Evolutionary conservation across 2,113 vertebrate species (phyloP).

Genomic region (Phylloscopus trochiloides): DNA sequence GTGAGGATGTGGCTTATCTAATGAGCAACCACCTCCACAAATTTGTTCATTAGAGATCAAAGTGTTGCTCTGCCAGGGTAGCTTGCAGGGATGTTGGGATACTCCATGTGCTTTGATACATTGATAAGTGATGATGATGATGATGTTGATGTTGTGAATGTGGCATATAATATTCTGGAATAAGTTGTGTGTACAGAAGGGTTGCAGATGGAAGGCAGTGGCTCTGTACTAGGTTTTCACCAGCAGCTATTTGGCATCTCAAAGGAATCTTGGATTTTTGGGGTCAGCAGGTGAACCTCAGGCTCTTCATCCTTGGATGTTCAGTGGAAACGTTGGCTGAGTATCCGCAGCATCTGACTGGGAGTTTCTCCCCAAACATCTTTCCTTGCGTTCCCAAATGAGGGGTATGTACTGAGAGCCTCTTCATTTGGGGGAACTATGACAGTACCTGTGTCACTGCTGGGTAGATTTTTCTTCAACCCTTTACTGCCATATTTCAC

Average conservation of each 20-base stretch:
- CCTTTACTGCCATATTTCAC: neutral
- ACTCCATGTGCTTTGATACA: neutral
- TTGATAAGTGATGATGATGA: neutral
- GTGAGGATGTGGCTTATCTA: neutral
- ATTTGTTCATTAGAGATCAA: neutral
- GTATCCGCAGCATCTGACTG: neutral
- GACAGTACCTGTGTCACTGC: neutral
- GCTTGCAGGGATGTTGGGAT: neutral
- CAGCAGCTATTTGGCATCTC: neutral
- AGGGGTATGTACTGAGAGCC: neutral
- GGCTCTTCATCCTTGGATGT: neutral
- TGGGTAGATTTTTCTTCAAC: neutral
- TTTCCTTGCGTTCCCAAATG: neutral
- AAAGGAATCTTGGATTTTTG: neutral
- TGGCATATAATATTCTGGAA: neutral
- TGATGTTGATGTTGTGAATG: neutral
- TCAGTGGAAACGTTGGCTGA: neutral
- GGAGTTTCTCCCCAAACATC: neutral
- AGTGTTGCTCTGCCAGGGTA: neutral
- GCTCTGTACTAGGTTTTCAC: neutral
- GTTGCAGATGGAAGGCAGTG: neutral
- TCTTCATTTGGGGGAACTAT: fast-evolving
- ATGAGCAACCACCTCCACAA: neutral
- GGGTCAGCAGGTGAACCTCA: neutral
- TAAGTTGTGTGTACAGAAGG: neutral